Base-by-base conservation (phyloP, 1,140 invertebrate species). In the Hylyphantes graminicola region DNA sequence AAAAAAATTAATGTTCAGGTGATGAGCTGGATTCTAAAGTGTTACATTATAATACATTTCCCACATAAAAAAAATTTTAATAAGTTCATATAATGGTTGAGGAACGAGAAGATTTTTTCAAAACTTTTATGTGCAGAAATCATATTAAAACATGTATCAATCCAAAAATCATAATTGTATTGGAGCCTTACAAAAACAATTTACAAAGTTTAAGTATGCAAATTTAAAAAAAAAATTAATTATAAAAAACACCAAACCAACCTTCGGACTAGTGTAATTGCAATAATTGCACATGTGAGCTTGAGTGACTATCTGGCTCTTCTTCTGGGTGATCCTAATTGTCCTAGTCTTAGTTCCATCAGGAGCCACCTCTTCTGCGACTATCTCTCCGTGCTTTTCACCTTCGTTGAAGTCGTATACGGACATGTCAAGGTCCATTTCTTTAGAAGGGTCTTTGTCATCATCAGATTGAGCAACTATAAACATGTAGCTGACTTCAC, bases 251-350 rank as follows among this genome's bases (percentile, higher is more conserved):
- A 19, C 4, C 15, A 19, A 21, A 75, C 72, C 35, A 63, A 83
- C 80, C 68, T 97, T 97, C 2, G 94, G 93, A 89, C 94, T 95
- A 2, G 95, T 96, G 88, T 97, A 97, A 88, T 95, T 95, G 89
- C 96, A 98, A 87, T 96, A 96, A 87, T 94, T 95, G 89, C 96
- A 97, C 93, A 95, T 94, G 87, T 95, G 93, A 64, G 93, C 92
- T 89, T 94, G 92, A 2, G 93, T 92, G 13, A 93, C 92, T 3
- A 92, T 92, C 88, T 94, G 93, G 50, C 93, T 93, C 88, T 95
- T 94, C 88, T 94, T 93, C 2, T 93, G 92, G 15, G 93, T 85
- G 50, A 86, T 85, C 54, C 75, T 53, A 21, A 86, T 86, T 10
- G 86, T 85, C 9, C 81, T 77, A 2, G 73, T 85, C 54, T 86